A percentile compares a stretch with the other conserved stretches of the same genome.
Evolutionary conservation across 2,113 vertebrate species (phyloP).

Genomic region (Peromyscus polionotus): DNA sequence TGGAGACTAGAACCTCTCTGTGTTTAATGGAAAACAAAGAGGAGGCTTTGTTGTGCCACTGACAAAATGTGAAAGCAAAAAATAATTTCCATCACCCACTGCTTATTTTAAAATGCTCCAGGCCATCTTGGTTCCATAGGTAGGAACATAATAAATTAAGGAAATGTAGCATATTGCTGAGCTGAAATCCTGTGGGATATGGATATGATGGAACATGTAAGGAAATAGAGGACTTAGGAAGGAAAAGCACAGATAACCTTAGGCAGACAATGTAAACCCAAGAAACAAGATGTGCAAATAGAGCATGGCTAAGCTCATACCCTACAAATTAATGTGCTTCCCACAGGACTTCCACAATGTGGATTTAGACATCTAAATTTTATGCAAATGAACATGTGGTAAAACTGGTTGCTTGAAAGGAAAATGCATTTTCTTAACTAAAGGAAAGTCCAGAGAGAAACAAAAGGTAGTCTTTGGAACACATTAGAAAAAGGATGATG

Average conservation of each 20-base stretch:
- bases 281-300: background rate
- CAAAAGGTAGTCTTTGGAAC: background rate
- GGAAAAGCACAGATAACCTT: no score
- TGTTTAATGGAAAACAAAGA: slow-evolving; percentile 35
- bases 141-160: slow-evolving; percentile 81
- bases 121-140: slow-evolving; percentile 69
- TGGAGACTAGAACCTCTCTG: slow-evolving; percentile 42
- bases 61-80: slow-evolving; percentile 72
- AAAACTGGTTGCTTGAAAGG: background rate
- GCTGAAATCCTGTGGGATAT: slow-evolving; percentile 75
- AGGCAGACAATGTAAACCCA: background rate
- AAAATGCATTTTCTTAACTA: background rate
- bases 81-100: slow-evolving; percentile 5
- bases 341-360: background rate
- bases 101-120: slow-evolving; percentile 76
- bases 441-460: background rate
- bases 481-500: background rate
- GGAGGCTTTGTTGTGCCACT: slow-evolving; percentile 30
- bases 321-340: background rate
- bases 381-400: background rate
- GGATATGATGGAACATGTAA: slow-evolving; percentile 73
- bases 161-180: slow-evolving; percentile 67
- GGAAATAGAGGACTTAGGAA: slow-evolving; percentile 39
- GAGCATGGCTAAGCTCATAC: background rate
- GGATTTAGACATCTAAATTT: background rate